These are phyloP conservation scores for Diaphora mendica DNA, from an alignment of 2,888 invertebrate genomes.

Conservation along the genomic window DNA sequence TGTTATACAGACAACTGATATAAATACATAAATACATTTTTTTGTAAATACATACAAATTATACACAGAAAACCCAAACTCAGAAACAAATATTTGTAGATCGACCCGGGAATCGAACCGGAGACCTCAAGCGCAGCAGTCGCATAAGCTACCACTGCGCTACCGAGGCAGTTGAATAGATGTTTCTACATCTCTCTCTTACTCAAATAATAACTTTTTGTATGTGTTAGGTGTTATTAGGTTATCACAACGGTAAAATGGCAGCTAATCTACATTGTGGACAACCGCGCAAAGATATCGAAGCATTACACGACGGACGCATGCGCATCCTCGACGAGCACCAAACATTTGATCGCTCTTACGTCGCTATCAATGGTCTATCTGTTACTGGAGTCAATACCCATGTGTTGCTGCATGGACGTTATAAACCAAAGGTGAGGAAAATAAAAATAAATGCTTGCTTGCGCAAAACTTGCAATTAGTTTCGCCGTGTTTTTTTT, in stretches of 20 bases:
- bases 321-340: conserved; percentile 86
- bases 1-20: too few relatives aligned
- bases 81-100: too few relatives aligned
- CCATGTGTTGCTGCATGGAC: conserved; percentile 70
- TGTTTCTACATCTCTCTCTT: background rate
- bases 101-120: too few relatives aligned
- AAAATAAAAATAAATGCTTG: too few relatives aligned
- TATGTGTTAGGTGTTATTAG: conserved; percentile 80
- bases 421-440: conserved; percentile 68
- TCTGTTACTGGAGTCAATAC: conserved; percentile 70
- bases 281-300: conserved; percentile 83
- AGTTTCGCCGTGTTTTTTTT: too few relatives aligned
- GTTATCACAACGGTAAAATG: conserved; percentile 89
- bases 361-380: conserved; percentile 68
- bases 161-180: too few relatives aligned
- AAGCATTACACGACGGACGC: conserved; percentile 82
- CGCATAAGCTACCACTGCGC: too few relatives aligned
- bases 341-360: conserved; percentile 84
- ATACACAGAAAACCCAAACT: too few relatives aligned
- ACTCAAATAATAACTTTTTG: background rate
- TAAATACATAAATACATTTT: too few relatives aligned
- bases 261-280: conserved; percentile 91
- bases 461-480: too few relatives aligned
- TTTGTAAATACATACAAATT: too few relatives aligned
- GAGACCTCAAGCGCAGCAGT: too few relatives aligned